Conservation (phyloP, 2,113 vertebrate species). For the Nicator chloris region DNA sequence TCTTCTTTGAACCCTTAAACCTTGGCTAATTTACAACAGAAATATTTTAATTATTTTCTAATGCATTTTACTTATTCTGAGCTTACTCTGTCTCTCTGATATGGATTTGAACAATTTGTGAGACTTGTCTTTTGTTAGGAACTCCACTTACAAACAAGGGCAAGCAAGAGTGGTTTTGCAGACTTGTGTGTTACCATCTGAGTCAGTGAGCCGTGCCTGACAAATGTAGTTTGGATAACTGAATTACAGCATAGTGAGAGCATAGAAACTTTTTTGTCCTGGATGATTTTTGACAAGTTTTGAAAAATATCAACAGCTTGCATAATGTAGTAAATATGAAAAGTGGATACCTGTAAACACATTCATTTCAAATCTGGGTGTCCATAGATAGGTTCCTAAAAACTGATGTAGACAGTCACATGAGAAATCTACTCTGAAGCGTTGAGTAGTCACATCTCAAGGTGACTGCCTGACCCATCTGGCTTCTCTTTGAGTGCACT, state of each 20-base stretch:
- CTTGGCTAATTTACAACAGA: background rate
- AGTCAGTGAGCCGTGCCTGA: background rate
- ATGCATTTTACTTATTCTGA: background rate
- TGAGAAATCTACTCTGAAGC: background rate
- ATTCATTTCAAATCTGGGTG: background rate
- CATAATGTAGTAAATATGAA: background rate
- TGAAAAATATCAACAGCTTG: background rate
- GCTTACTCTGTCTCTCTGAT: background rate
- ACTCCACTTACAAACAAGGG: background rate
- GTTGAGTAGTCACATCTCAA: fast-evolving
- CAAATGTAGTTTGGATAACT: background rate
- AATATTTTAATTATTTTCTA: background rate
- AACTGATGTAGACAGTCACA: background rate
- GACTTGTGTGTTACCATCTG: background rate
- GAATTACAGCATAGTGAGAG: background rate
- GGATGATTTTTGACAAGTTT: background rate
- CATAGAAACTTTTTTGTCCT: background rate
- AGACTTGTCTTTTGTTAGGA: background rate
- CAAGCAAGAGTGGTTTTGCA: background rate
- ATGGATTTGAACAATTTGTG: background rate
- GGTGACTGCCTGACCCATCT: background rate
- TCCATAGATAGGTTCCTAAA: background rate
- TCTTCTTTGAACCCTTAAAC: background rate
- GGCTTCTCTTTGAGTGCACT: background rate
- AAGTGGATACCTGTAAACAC: background rate